phyloP scores from a whole-genome alignment of 1,140 invertebrate genomes.

The Parasteatoda tepidariorum region DNA sequence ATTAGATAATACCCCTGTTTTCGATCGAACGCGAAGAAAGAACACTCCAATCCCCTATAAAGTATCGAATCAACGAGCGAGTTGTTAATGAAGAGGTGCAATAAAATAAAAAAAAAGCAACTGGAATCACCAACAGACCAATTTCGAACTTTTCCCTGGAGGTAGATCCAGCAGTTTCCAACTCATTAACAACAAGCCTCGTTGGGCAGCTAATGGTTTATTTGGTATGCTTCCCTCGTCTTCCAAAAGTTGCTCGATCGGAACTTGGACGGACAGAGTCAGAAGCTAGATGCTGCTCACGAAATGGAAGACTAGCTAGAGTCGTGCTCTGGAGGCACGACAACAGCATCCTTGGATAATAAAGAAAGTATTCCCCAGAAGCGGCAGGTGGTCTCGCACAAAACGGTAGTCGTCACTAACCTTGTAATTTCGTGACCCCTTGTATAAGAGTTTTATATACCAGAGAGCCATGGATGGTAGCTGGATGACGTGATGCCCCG shows the following conservation, averaged over 20 bases:
- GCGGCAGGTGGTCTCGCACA: constrained; percentile 15
- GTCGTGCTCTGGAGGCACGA: constrained; percentile 17
- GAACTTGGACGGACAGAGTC: background rate
- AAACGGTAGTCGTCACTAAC: constrained; percentile 16
- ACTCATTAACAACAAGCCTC: background rate
- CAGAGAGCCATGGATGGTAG: too few relatives aligned
- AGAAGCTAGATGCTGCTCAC: constrained; percentile 6
- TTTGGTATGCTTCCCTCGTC: constrained; percentile 16
- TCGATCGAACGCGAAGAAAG: too few relatives aligned
- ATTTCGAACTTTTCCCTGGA: constrained; percentile 4
- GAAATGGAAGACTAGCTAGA: background rate
- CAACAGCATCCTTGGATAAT: too few relatives aligned
- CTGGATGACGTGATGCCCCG: constrained; percentile 3
- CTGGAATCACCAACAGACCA: constrained; percentile 3
- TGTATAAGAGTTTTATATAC: too few relatives aligned
- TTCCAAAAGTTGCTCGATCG: background rate
- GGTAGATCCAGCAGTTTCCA: background rate
- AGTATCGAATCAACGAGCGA: background rate
- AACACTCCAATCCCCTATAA: too few relatives aligned
- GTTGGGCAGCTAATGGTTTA: constrained; percentile 8
- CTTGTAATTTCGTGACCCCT: constrained; percentile 32
- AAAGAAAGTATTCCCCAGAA: background rate
- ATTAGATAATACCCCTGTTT: too few relatives aligned
- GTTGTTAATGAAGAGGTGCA: background rate
- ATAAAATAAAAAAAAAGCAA: too few relatives aligned